Conservation (phyloP, 2,888 invertebrate species). For the Cataglyphis cursor region DNA sequence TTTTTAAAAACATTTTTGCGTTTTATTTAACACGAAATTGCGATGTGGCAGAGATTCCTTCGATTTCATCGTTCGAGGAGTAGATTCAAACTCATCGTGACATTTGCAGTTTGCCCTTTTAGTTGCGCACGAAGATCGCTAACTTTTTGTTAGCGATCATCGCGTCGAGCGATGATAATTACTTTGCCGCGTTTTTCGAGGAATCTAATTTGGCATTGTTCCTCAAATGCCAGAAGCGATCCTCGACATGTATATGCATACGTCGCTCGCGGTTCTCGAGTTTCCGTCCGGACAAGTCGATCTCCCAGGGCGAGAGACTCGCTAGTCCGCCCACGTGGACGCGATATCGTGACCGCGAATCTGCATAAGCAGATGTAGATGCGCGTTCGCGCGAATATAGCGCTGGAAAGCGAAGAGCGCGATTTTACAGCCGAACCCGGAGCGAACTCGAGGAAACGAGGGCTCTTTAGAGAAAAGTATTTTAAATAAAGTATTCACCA, state of each 20-base stretch:
- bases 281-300: constrained; percentile 62
- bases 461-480: constrained; percentile 10
- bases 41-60: neutral
- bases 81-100: neutral
- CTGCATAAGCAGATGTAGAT: constrained; percentile 62
- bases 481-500: constrained; percentile 2
- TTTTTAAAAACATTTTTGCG: neutral
- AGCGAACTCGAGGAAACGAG: constrained; percentile 50
- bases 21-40: neutral
- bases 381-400: constrained; percentile 55
- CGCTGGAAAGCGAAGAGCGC: constrained; percentile 47
- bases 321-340: constrained; percentile 64
- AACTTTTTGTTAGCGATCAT: neutral
- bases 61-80: neutral
- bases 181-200: constrained; percentile 35
- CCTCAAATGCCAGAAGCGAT: constrained; percentile 41
- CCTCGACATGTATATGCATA: neutral
- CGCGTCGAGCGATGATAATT: constrained; percentile 36
- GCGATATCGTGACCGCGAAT: constrained; percentile 47
- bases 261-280: constrained; percentile 56
- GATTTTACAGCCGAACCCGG: constrained; percentile 51
- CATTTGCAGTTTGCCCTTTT: neutral
- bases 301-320: constrained; percentile 56
- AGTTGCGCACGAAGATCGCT: neutral
- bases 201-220: constrained; percentile 41